Percentiles rank a stretch among this genome's conserved stretches.
Evolutionary conservation across 2,113 vertebrate genomes (phyloP).

Genomic region (Xenopus laevis): DNA sequence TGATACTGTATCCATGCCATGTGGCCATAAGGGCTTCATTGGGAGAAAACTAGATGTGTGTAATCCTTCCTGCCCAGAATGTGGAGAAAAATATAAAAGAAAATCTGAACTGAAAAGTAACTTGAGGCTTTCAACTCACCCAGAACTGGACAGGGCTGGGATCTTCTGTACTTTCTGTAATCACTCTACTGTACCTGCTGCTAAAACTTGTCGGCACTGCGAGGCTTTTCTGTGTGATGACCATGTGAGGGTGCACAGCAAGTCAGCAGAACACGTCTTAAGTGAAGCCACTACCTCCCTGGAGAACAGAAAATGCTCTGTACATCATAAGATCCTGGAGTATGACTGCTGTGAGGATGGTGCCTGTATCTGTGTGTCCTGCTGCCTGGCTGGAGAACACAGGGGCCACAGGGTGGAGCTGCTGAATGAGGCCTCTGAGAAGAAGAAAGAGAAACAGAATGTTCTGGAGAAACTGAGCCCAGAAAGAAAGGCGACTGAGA

Average conservation of each 20-base stretch:
- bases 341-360: constrained; percentile 17
- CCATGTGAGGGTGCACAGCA: constrained; percentile 6
- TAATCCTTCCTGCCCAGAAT: constrained; percentile 71
- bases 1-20: constrained; percentile 43
- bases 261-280: constrained; percentile 19
- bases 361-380: constrained; percentile 14
- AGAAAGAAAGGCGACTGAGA: neutral
- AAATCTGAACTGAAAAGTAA: constrained; percentile 67
- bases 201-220: constrained; percentile 14
- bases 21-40: constrained; percentile 47
- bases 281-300: constrained; percentile 1
- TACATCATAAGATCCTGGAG: constrained; percentile 13
- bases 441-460: constrained; percentile 17
- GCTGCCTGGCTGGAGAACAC: constrained; percentile 23
- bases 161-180: constrained; percentile 29
- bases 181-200: constrained; percentile 2
- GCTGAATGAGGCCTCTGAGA: constrained; percentile 22
- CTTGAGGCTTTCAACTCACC: constrained; percentile 19
- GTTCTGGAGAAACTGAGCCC: constrained; percentile 7
- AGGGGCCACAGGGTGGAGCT: too few species aligned
- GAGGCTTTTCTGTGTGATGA: constrained; percentile 23
- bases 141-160: constrained; percentile 1
- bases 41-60: constrained; percentile 15
- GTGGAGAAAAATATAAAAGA: constrained; percentile 63
- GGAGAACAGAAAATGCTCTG: constrained; percentile 8